Evolutionary conservation across 2,797 vertebrate species (phyloP).

Genomic region (Zenarchopterus dispar): DNA sequence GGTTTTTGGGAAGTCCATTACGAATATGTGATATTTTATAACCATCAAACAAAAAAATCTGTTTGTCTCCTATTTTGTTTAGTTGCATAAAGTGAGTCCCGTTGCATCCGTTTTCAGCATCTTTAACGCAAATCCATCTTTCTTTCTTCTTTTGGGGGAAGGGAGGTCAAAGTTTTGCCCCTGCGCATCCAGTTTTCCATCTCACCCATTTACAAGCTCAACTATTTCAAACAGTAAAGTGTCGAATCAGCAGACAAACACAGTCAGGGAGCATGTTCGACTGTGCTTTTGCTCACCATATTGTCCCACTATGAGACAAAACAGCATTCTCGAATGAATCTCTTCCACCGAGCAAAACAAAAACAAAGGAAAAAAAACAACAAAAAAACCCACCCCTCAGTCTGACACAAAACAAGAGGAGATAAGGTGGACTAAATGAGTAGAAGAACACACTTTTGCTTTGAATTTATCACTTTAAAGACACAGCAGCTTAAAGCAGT

Average conservation of each 20-base stretch:
- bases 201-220: conserved; percentile 17
- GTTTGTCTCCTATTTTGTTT: conserved; percentile 41
- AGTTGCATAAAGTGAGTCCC: conserved; percentile 54
- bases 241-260: conserved; percentile 46
- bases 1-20: conserved; percentile 65
- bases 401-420: conserved; percentile 42
- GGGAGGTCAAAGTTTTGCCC: conserved; percentile 26
- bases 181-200: conserved; percentile 35
- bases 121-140: conserved; percentile 31
- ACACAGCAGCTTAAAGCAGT: conserved; percentile 51
- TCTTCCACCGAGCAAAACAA: conserved; percentile 52
- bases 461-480: conserved; percentile 38
- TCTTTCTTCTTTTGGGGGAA: conserved; percentile 51
- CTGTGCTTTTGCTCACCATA: conserved; percentile 58
- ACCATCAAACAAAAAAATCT: conserved; percentile 23
- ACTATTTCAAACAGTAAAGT: conserved; percentile 39
- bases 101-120: conserved; percentile 63
- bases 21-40: conserved; percentile 46
- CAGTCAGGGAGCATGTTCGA: conserved; percentile 35
- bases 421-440: conserved; percentile 46
- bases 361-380: too few relatives aligned
- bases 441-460: conserved; percentile 37
- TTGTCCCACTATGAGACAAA: conserved; percentile 77
- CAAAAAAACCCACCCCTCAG: too few relatives aligned
- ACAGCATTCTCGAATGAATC: conserved; percentile 71